phyloP scores from a whole-genome alignment of 2,888 invertebrate species.

The Capitulum mitella region DNA sequence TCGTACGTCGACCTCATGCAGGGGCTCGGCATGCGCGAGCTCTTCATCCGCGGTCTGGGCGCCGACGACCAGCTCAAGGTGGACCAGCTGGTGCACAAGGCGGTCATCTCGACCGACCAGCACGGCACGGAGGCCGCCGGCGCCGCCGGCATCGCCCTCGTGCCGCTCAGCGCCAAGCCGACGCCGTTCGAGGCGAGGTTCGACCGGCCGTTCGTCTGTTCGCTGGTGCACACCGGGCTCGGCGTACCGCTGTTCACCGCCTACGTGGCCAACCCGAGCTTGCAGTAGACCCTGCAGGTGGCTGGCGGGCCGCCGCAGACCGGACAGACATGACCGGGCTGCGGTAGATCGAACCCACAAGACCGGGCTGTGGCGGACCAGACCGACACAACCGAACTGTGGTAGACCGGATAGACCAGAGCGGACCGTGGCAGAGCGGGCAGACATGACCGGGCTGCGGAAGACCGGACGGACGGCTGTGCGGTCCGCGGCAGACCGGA shows the following conservation, averaged over 20 bases:
- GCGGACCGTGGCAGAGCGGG: too few relatives aligned
- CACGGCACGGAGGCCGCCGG: not conserved
- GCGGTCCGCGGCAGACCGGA: too few relatives aligned
- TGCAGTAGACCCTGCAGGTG: not conserved
- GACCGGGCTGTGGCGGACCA: too few relatives aligned
- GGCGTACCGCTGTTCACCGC: constrained; percentile 1
- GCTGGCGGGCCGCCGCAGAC: too few relatives aligned
- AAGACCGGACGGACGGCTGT: too few relatives aligned
- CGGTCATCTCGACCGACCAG: not conserved
- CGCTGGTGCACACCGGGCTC: not conserved
- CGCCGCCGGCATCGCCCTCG: not conserved
- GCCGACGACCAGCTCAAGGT: not conserved
- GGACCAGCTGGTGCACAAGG: not conserved
- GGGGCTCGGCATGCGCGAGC: not conserved
- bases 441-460: too few relatives aligned
- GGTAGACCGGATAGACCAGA: too few relatives aligned
- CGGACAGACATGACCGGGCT: too few relatives aligned
- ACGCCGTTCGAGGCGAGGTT: not conserved
- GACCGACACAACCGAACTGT: too few relatives aligned
- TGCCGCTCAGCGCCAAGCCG: constrained; percentile 17
- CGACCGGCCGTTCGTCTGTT: not conserved
- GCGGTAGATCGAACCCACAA: too few relatives aligned
- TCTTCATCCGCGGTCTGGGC: not conserved
- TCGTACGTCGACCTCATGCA: not conserved
- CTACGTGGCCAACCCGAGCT: not conserved